Evolutionary conservation across 1,140 invertebrate species (phyloP).

Genomic region (Drosophila funebris): DNA sequence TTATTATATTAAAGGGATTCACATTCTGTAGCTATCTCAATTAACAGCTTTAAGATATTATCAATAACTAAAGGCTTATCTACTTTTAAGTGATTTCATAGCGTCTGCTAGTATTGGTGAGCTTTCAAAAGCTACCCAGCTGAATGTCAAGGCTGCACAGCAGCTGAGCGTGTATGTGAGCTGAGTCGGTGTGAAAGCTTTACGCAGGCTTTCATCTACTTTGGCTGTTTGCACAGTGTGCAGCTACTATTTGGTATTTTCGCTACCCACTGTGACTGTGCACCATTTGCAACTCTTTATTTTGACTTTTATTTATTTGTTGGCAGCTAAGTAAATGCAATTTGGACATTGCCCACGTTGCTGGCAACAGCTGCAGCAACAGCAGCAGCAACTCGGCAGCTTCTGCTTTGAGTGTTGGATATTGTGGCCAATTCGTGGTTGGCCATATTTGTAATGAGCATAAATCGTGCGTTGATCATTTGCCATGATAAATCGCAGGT

Average conservation of each 20-base stretch:
- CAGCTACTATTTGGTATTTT: neutral
- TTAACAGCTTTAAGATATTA: too few relatives aligned
- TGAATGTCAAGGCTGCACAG: too few relatives aligned
- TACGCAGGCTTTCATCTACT: neutral
- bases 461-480: slow-evolving; percentile 82
- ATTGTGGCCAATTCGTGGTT: slow-evolving; percentile 69
- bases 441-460: slow-evolving; percentile 82
- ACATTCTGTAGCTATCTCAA: too few relatives aligned
- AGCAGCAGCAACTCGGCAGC: slow-evolving; percentile 23
- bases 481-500: slow-evolving; percentile 80
- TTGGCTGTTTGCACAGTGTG: neutral
- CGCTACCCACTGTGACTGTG: slow-evolving; percentile 49
- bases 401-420: slow-evolving; percentile 38
- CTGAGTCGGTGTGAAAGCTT: neutral
- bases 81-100: too few relatives aligned
- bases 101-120: slow-evolving; percentile 3
- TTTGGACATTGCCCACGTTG: slow-evolving; percentile 65
- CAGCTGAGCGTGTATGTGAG: neutral
- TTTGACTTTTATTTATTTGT: slow-evolving; percentile 82
- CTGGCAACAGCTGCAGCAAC: slow-evolving; percentile 8
- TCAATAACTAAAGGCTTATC: too few relatives aligned
- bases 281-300: slow-evolving; percentile 81
- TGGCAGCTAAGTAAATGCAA: slow-evolving; percentile 78
- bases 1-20: too few relatives aligned
- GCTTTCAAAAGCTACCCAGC: neutral